A percentile compares a stretch with the other conserved stretches of the same genome.
Conservation (phyloP, 2,797 vertebrate species). For the Anas flavirostris region DNA sequence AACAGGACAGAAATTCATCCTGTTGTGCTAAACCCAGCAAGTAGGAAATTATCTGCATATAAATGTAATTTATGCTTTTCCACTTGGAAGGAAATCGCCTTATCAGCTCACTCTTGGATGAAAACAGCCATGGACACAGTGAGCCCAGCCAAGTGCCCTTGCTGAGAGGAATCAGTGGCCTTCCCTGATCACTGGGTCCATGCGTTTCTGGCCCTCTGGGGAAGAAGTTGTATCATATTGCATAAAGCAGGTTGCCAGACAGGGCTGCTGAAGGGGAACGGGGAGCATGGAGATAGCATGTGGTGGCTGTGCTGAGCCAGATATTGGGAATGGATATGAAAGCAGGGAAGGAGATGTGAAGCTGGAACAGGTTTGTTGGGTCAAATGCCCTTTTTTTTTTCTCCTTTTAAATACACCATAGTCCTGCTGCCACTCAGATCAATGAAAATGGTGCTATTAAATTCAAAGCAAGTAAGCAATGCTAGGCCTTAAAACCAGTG, state of each 20-base stretch:
- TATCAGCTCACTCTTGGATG: slow-evolving; percentile 59
- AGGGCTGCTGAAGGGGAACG: background rate
- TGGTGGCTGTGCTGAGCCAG: background rate
- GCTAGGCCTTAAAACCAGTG: background rate
- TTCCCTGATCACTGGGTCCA: background rate
- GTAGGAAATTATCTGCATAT: slow-evolving; percentile 58
- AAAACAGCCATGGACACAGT: slow-evolving; percentile 18
- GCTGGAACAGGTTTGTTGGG: background rate
- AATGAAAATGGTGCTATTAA: background rate
- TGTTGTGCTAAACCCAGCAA: slow-evolving; percentile 24
- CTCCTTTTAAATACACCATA: background rate
- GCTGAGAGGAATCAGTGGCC: background rate
- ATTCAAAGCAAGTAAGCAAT: background rate
- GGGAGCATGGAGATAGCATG: background rate
- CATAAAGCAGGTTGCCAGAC: slow-evolving; percentile 11
- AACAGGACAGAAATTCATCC: slow-evolving; percentile 35
- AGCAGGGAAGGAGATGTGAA: background rate
- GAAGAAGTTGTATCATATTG: slow-evolving; percentile 16
- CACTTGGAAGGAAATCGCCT: slow-evolving; percentile 61
- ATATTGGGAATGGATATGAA: background rate
- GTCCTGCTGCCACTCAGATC: background rate
- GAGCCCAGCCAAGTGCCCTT: slow-evolving; percentile 26
- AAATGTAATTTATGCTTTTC: slow-evolving; percentile 61
- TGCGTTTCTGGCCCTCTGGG: background rate
- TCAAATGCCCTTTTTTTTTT: background rate